Evolutionary conservation across 2,113 vertebrate genomes (phyloP).

Genomic region (Plotosus lineatus): DNA sequence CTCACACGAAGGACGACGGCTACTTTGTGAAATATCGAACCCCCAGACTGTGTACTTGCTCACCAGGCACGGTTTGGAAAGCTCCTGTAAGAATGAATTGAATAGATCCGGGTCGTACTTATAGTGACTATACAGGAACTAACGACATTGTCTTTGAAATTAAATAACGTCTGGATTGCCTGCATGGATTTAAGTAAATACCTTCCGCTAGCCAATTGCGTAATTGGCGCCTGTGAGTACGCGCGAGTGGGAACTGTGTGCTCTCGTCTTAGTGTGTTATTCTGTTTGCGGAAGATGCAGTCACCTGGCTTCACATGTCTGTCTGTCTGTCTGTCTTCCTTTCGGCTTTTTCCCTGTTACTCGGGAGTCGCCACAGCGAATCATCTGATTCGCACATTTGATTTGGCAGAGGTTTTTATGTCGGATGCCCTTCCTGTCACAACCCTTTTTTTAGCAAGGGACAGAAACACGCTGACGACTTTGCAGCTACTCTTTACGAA

Average conservation of each 20-base stretch:
- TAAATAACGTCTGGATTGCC: background rate
- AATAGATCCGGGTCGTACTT: background rate
- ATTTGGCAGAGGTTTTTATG: too few relatives aligned
- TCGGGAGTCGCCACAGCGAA: too few relatives aligned
- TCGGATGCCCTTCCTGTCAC: too few relatives aligned
- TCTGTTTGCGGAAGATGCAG: background rate
- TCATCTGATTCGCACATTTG: too few relatives aligned
- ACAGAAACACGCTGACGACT: too few relatives aligned
- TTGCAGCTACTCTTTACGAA: too few relatives aligned
- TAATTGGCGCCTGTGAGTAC: background rate
- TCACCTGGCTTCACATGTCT: background rate
- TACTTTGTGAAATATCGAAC: conserved; percentile 35
- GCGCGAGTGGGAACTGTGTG: background rate
- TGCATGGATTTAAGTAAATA: too few relatives aligned
- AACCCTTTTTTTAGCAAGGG: too few relatives aligned
- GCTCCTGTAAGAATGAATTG: background rate
- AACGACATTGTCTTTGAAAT: background rate
- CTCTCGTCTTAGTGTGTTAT: background rate
- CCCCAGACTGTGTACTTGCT: conserved; percentile 6
- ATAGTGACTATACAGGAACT: background rate
- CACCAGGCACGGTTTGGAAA: background rate
- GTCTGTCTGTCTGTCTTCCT: too few relatives aligned
- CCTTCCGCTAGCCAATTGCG: background rate
- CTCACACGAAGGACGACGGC: conserved; percentile 8
- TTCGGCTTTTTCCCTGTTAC: too few relatives aligned